Conservation (phyloP, 1,140 invertebrate species). For the Meloidogyne hapla region DNA sequence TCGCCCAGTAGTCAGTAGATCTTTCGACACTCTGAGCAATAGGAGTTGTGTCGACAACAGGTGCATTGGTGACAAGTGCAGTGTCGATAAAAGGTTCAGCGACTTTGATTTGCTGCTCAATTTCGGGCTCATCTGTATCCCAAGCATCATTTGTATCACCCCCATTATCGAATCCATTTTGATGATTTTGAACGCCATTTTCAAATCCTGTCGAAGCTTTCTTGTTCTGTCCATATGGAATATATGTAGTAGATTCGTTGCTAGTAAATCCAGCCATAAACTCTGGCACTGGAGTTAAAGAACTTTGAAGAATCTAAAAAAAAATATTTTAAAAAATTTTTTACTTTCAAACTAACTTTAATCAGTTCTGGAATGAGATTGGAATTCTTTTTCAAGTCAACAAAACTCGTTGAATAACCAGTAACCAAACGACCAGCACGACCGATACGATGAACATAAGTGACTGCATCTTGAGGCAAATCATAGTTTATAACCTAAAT, state of each 20-base stretch:
- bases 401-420: constrained; percentile 32
- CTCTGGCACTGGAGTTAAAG: not conserved
- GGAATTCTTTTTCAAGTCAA: constrained; percentile 19
- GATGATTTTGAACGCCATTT: not conserved
- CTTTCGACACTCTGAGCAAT: too few relatives aligned
- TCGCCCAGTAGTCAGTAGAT: too few relatives aligned
- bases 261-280: not conserved
- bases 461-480: constrained; percentile 84
- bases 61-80: too few relatives aligned
- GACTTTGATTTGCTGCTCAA: too few relatives aligned
- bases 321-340: not conserved
- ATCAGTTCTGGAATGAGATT: not conserved
- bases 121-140: too few relatives aligned
- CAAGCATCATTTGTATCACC: too few relatives aligned
- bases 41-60: too few relatives aligned
- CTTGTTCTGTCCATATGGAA: not conserved
- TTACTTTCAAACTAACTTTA: not conserved
- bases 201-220: too few relatives aligned
- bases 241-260: not conserved
- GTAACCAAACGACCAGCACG: constrained; percentile 72
- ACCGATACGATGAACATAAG: constrained; percentile 88
- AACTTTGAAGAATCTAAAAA: not conserved
- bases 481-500: constrained; percentile 81
- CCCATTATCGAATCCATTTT: too few relatives aligned
- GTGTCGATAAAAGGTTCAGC: too few relatives aligned